Evolutionary conservation across 2,797 vertebrate species (phyloP).

Genomic region (Pelodytes ibericus): DNA sequence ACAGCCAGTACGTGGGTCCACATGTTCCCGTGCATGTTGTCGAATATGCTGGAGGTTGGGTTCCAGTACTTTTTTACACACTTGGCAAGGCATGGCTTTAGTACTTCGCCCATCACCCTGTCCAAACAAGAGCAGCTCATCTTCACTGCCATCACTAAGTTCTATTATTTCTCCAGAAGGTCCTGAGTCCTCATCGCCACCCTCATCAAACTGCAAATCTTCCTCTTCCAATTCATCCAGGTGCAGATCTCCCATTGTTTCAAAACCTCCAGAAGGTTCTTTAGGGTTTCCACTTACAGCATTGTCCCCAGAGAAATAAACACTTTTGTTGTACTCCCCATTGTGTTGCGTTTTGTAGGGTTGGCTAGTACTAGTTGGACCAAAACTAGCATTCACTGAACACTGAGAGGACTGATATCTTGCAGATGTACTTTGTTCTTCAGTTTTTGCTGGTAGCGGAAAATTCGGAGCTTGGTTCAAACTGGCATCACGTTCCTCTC

Average conservation of each 20-base stretch:
- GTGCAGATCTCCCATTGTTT: constrained; percentile 73
- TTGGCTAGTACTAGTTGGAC: constrained; percentile 65
- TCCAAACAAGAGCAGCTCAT: constrained; percentile 69
- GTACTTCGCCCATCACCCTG: constrained; percentile 55
- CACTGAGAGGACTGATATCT: constrained; percentile 57
- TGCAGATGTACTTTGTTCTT: constrained; percentile 67
- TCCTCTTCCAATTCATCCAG: constrained; percentile 76
- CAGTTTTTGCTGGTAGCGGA: constrained; percentile 77
- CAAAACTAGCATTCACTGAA: constrained; percentile 45
- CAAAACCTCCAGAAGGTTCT: constrained; percentile 70
- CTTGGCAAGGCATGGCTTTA: constrained; percentile 82
- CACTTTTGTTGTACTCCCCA: constrained; percentile 71
- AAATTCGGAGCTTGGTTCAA: constrained; percentile 63
- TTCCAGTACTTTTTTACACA: constrained; percentile 81
- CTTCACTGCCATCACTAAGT: constrained; percentile 86
- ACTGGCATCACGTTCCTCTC: constrained; percentile 68
- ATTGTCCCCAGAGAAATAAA: constrained; percentile 66
- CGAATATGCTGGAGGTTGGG: constrained; percentile 83
- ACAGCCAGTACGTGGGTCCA: constrained; percentile 82
- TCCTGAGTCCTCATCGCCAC: constrained; percentile 75
- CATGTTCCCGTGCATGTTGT: constrained; percentile 84
- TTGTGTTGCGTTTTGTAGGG: constrained; percentile 84
- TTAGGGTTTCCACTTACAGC: constrained; percentile 71
- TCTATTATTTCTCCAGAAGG: constrained; percentile 80
- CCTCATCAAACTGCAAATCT: constrained; percentile 87